A percentile compares a stretch with the other conserved stretches of the same genome.
Evolutionary conservation across 2,797 vertebrate genomes (phyloP).

Genomic region (Myiothlypis coronata): DNA sequence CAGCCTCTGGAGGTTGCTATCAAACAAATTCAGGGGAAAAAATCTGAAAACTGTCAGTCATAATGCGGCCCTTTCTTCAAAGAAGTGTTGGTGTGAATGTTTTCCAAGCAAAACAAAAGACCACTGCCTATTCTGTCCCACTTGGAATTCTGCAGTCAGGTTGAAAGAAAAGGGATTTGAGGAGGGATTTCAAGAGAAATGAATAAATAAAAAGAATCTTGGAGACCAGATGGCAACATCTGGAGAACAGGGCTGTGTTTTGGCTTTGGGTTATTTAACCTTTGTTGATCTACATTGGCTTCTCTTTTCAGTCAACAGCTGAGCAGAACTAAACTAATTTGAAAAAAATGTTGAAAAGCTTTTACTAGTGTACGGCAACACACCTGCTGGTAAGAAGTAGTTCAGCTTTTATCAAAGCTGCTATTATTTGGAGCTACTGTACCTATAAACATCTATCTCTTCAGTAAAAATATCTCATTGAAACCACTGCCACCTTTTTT

Average conservation of each 20-base stretch:
- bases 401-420: background rate
- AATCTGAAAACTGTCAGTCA: background rate
- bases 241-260: background rate
- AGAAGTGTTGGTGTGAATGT: background rate
- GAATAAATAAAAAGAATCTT: constrained; percentile 14
- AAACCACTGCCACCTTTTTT: background rate
- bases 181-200: background rate
- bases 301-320: background rate
- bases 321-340: constrained; percentile 2
- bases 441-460: background rate
- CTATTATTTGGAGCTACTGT: background rate
- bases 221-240: background rate
- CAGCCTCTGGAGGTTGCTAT: background rate
- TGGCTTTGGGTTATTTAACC: background rate
- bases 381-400: background rate
- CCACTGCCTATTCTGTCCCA: background rate
- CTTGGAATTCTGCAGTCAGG: background rate
- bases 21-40: background rate
- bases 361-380: background rate
- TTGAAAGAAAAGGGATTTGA: constrained; percentile 32
- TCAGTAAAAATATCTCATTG: background rate
- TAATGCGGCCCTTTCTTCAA: background rate
- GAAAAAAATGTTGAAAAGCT: background rate
- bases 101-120: constrained; percentile 36
- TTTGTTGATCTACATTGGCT: background rate